These are phyloP conservation scores for Enteromius fasciolatus DNA, from an alignment of 2,797 vertebrate species.

Conservation along the genomic window DNA sequence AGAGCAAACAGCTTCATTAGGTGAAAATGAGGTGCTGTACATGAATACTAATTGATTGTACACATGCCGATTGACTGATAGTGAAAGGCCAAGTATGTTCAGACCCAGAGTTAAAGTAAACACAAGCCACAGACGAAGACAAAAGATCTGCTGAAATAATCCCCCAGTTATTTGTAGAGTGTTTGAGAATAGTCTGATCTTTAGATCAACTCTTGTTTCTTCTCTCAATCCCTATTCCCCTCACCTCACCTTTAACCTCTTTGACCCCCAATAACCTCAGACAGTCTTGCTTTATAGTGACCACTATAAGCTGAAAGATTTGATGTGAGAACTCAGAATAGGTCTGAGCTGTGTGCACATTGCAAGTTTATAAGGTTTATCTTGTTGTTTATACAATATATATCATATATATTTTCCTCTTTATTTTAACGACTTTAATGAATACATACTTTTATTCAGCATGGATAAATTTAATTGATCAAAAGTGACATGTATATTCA, in stretches of 20 bases:
- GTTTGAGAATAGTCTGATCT: constrained; percentile 2
- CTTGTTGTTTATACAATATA: background rate
- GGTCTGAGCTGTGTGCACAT: background rate
- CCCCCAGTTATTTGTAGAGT: background rate
- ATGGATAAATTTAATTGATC: background rate
- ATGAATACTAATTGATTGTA: background rate
- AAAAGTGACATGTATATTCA: background rate
- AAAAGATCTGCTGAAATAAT: background rate
- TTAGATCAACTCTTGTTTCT: background rate
- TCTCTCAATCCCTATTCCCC: background rate
- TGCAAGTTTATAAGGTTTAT: background rate
- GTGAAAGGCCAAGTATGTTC: background rate
- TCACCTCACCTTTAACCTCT: background rate
- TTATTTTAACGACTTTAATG: background rate
- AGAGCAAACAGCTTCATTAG: background rate
- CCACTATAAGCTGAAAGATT: background rate
- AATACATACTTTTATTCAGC: background rate
- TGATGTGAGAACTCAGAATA: background rate
- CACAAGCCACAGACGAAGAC: background rate
- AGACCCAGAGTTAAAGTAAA: background rate
- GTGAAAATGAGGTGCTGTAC: background rate
- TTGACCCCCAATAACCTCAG: background rate
- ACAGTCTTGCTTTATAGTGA: background rate
- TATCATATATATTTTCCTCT: too few relatives aligned
- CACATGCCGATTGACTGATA: background rate